A percentile compares a stretch with the other conserved stretches of the same genome.
Conservation (phyloP, 1,140 invertebrate genomes). For the Bombus pascuorum region DNA sequence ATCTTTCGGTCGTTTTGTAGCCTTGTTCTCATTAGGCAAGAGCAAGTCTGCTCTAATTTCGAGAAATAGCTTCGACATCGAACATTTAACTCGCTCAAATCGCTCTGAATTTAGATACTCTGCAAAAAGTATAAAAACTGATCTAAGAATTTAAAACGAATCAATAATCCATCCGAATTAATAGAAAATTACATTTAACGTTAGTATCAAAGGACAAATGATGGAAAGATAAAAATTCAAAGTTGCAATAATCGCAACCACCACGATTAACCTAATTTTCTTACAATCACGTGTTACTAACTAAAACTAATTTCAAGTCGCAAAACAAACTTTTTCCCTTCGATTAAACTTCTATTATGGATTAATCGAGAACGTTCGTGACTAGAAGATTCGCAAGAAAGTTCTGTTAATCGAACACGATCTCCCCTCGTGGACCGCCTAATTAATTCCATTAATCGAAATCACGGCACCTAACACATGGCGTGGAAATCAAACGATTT, state of each 20-base stretch:
- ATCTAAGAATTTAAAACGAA: background rate
- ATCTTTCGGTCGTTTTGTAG: constrained; percentile 1
- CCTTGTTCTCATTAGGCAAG: constrained; percentile 14
- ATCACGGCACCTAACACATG: background rate
- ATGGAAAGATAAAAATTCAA: too few species aligned
- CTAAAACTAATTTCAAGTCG: background rate
- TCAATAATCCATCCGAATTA: background rate
- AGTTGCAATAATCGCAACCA: too few species aligned
- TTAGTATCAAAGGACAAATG: too few species aligned
- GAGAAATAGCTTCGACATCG: constrained; percentile 16
- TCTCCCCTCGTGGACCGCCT: background rate
- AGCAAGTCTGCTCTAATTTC: constrained; percentile 12
- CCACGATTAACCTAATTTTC: too few species aligned
- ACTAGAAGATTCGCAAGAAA: background rate
- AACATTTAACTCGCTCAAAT: background rate
- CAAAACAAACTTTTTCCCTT: background rate
- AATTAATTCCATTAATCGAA: constrained; percentile 46
- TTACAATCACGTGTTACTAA: too few species aligned
- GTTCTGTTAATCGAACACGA: constrained; percentile 2
- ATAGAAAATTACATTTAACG: too few species aligned
- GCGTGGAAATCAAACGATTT: constrained; percentile 21
- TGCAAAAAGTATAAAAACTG: background rate
- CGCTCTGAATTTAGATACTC: background rate
- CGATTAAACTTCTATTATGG: background rate
- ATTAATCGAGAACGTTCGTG: background rate